A percentile compares a stretch with the other conserved stretches of the same genome.
Conservation (phyloP, 2,113 vertebrate genomes). For the Emydura subglobosa region DNA sequence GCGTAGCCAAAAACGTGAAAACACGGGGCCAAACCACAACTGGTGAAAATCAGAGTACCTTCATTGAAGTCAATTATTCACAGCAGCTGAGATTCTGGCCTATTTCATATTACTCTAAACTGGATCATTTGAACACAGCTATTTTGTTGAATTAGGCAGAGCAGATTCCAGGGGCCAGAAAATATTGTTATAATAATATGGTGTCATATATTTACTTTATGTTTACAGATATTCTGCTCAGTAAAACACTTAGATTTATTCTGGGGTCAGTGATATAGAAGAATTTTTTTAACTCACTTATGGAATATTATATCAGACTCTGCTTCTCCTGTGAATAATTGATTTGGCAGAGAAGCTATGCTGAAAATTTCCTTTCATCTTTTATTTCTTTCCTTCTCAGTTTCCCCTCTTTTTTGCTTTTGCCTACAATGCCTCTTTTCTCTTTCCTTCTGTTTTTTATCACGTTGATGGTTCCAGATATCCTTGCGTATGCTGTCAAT, state of each 20-base stretch:
- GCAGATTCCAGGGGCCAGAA: neutral
- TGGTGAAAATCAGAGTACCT: neutral
- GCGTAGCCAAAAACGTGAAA: neutral
- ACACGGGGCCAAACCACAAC: neutral
- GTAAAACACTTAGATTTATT: neutral
- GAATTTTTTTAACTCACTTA: neutral
- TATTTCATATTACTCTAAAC: neutral
- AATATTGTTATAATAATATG: neutral
- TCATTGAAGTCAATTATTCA: neutral
- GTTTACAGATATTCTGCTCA: neutral
- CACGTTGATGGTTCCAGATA: constrained; percentile 36
- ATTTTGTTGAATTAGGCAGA: neutral
- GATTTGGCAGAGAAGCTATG: neutral
- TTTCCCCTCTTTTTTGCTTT: neutral
- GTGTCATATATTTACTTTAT: neutral
- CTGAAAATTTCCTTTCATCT: constrained; percentile 36
- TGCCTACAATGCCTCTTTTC: constrained; percentile 54
- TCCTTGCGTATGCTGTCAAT: constrained; percentile 52
- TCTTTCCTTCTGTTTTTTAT: constrained; percentile 32
- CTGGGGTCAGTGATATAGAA: neutral
- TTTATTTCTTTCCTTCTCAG: neutral
- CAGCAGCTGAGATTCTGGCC: neutral
- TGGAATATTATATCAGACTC: neutral
- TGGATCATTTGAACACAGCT: neutral
- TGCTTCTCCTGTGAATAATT: neutral